Base-by-base conservation (phyloP, 2,797 vertebrate genomes). In the Anguilla megastoma region DNA sequence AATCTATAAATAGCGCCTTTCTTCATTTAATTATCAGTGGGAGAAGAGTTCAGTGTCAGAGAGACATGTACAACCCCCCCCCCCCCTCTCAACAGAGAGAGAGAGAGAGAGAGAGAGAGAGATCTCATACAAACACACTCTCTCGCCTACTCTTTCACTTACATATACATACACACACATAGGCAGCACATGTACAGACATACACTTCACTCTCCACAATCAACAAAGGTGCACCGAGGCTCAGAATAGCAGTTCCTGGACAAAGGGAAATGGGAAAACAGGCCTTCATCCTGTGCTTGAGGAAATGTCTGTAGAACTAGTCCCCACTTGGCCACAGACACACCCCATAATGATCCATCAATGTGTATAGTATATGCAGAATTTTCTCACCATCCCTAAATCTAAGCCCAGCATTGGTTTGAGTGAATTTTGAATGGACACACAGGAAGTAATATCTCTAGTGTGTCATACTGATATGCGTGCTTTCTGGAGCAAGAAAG, bases 1-100 rank as follows among this genome's bases (percentile, higher is more conserved):
- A 93, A 92, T 91, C 93, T 96, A 96, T 96, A 96, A 96, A 96
- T 96, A 97, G 90, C 88, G 90, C 69, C 90, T 86, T 88, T 92
- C 89, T 88, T 95, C 92, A 93, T 93, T 94, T 92, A 93, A 88
- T 92, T 95, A 93, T 94, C 95, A 94, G 95, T 94, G 92, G 93
- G 92, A 58, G 94, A 93, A 94, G 90, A 90, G 93, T 90, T 94
- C 93, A 93, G 92, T 93, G 94, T 94, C 94, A 95, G 94, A 95
- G 94, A 95, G 93, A 95, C 95, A 95, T 93, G 90, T 94, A 94
- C 96, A 95, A 95, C 94, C 16, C 24, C 60, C 60, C 56, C 88
- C 66, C 50, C 36, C 74, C 74, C 48, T n/a, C 33, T 33, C 33
- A 33, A 33, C 33, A 33, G 36, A 36, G 36, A 36, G 36, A 33